These are phyloP conservation scores for Strigamia maritima DNA, from an alignment of 2,888 invertebrate species.

Conservation along the genomic window DNA sequence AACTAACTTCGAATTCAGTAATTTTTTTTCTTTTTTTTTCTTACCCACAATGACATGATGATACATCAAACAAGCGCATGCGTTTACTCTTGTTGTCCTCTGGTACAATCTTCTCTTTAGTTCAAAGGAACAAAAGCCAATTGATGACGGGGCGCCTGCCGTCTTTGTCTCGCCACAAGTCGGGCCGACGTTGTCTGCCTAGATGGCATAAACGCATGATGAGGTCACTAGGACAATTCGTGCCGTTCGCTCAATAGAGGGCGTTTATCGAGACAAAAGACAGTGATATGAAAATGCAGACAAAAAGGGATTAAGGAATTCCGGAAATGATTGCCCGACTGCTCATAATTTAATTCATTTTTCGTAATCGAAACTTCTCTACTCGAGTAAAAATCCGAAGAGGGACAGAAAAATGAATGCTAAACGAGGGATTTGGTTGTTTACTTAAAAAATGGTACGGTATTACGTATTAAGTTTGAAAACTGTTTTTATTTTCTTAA, in stretches of 20 bases:
- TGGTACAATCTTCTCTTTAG: conserved; percentile 14
- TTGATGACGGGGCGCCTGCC: conserved; percentile 11
- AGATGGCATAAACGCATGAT: neutral
- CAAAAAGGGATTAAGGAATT: neutral
- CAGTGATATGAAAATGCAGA: neutral
- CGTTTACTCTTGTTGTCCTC: conserved; percentile 2
- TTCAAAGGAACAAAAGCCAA: neutral
- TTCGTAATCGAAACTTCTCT: neutral
- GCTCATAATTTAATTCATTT: neutral
- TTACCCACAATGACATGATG: neutral
- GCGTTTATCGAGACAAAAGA: neutral
- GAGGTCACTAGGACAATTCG: conserved; percentile 12
- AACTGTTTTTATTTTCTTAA: neutral
- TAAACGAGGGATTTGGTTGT: neutral
- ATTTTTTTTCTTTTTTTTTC: neutral
- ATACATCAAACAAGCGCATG: neutral
- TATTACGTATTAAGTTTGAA: neutral
- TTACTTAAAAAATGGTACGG: neutral
- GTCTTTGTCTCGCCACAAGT: neutral
- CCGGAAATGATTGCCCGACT: neutral
- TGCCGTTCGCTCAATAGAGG: neutral
- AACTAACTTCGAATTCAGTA: neutral
- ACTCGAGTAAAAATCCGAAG: neutral
- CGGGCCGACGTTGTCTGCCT: neutral
- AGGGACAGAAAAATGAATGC: neutral